These are phyloP conservation scores for Nothobranchius kuhntae DNA, from an alignment of 2,113 vertebrate species.

Conservation along the genomic window DNA sequence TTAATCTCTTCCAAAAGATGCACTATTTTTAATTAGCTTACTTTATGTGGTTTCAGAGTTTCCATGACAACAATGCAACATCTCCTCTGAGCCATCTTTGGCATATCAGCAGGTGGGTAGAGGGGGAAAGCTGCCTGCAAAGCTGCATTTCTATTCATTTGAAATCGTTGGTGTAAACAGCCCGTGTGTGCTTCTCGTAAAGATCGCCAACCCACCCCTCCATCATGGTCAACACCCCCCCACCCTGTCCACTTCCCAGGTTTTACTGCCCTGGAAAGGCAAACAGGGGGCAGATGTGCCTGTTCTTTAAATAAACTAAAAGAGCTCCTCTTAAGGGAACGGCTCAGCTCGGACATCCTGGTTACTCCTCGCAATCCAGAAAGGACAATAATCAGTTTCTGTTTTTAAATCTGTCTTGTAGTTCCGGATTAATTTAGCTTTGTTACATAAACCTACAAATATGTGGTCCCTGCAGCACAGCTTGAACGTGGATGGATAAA, in stretches of 20 bases:
- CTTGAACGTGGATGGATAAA: not conserved
- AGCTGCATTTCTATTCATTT: constrained; percentile 28
- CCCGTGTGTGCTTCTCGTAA: constrained; percentile 37
- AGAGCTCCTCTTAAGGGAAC: constrained; percentile 53
- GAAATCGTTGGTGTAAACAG: constrained; percentile 29
- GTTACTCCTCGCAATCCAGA: constrained; percentile 13
- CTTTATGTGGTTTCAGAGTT: constrained; percentile 21
- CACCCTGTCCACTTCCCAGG: constrained; percentile 46
- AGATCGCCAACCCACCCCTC: constrained; percentile 15
- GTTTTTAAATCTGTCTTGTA: not conserved
- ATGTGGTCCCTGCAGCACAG: not conserved
- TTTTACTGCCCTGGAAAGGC: constrained; percentile 69
- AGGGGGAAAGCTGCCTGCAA: constrained; percentile 5
- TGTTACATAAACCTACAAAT: not conserved
- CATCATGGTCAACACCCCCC: constrained; percentile 32
- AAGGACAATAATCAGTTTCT: too few species aligned
- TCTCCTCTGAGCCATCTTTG: constrained; percentile 25
- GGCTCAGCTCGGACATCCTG: constrained; percentile 19
- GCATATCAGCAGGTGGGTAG: constrained; percentile 11
- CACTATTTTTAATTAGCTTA: constrained; percentile 10
- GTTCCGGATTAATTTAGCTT: not conserved
- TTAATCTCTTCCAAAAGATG: not conserved
- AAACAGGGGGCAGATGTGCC: constrained; percentile 69
- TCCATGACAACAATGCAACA: constrained; percentile 44
- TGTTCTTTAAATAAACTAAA: constrained; percentile 66